Percentiles rank a stretch among this genome's conserved stretches.
phyloP scores from a whole-genome alignment of 2,113 vertebrate species.

The Maccullochella peelii region DNA sequence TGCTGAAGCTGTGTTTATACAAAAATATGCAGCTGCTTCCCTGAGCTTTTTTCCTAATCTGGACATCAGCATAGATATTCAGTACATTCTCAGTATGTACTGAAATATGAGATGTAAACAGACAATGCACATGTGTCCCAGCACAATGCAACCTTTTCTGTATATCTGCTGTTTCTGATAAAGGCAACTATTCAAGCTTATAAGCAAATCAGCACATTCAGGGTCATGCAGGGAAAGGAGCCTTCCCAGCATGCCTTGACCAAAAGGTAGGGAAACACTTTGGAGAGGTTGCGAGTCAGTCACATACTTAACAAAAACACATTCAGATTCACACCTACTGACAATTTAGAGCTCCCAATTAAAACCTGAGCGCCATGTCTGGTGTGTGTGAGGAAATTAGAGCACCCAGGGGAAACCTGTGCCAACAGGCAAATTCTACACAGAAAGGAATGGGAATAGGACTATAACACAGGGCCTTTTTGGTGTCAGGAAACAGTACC shows the following conservation, averaged over 20 bases:
- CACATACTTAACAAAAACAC: background rate
- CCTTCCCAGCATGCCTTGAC: background rate
- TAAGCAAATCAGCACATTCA: background rate
- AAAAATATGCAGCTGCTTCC: conserved; percentile 20
- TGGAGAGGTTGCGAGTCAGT: background rate
- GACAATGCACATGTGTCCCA: background rate
- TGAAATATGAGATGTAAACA: conserved; percentile 5
- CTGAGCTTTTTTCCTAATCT: conserved; percentile 7
- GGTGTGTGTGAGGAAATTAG: background rate
- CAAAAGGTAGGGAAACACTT: background rate
- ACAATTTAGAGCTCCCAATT: background rate
- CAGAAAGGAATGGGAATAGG: too few relatives aligned
- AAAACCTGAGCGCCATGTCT: background rate
- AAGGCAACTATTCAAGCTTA: background rate
- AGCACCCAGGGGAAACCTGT: background rate
- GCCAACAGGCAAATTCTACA: background rate
- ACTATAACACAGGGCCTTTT: background rate
- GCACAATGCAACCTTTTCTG: background rate
- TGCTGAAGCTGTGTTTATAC: conserved; percentile 29
- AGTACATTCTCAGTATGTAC: background rate
- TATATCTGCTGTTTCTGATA: background rate
- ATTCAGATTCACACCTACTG: background rate
- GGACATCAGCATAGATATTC: conserved; percentile 7
- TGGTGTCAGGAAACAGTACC: background rate
- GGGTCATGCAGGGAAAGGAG: background rate